Base-by-base conservation (phyloP, 2,113 vertebrate species). In the Telmatochromis brichardi region DNA sequence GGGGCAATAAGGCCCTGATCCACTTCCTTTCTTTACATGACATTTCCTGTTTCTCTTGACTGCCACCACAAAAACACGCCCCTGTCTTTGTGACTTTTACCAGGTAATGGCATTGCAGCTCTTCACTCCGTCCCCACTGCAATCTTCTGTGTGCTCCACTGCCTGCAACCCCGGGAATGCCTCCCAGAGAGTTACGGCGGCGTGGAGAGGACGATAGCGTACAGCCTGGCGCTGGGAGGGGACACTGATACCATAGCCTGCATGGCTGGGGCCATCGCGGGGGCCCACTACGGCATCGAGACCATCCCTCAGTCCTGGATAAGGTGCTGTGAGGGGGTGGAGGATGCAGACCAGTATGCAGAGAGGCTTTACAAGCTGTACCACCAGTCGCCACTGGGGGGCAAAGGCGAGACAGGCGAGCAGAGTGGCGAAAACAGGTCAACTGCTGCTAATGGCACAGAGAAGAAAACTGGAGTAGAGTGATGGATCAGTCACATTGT, bases 181-280 rank as follows among this genome's bases (percentile, higher is more conserved):
- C 96, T 99, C 35, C 98, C 98, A 4, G 95, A 96, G 4, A 94
- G 83, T 76, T 98, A 97, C 84, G 97, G 97, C 4, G 97, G 92
- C 85, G 94, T 99, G 90, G 71, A 78, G 45, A 78, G 71, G 71
- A 78, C 71, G 12, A 96, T 99, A 86, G 96, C 98, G 37, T 99
- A 98, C 95, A 98, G 98, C 89, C 96, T 99, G 94, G 98, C 98
- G 0, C 95, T 99, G 82, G 99, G 99, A 4, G 98, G 99, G n/a
- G 99, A 99, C 96, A 99, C 99, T 2, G 99, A 99, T 96, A 99
- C 99, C 93, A 99, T 99, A 50, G 99, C 98, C 68, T 99, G 98
- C 94, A 99, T 99, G 99, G 99, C 99, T 0, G 99, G 98, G 81
- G 98, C 99, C 89, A 98, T 99, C 6, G 99, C 99, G 0, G 99